Evolutionary conservation across 2,888 invertebrate species (phyloP).

Genomic region (Sphecodes monilicornis): DNA sequence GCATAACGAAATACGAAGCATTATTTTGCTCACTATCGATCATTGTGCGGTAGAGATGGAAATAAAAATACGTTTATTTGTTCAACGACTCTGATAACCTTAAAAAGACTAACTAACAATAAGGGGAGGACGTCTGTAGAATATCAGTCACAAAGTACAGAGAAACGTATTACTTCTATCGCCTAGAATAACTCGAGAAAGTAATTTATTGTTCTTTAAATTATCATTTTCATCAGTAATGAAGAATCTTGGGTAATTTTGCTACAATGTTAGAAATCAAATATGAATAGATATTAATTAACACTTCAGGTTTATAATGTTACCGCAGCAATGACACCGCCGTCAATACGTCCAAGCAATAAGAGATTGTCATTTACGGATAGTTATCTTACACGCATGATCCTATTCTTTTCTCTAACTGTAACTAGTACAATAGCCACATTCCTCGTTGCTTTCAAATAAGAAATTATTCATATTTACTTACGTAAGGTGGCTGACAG

Average conservation of each 20-base stretch:
- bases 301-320: neutral
- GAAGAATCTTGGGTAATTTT: neutral
- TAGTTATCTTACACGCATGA: neutral
- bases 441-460: conserved; percentile 63
- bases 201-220: neutral
- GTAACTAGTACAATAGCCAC: conserved; percentile 25
- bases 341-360: neutral
- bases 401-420: conserved; percentile 32
- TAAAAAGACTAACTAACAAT: neutral
- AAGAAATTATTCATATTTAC: conserved; percentile 72
- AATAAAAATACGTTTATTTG: neutral
- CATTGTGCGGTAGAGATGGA: neutral
- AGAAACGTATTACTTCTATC: neutral
- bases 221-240: neutral
- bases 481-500: conserved; percentile 74
- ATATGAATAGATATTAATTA: too few relatives aligned
- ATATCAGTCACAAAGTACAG: neutral
- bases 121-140: neutral
- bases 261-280: neutral
- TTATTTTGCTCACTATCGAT: neutral
- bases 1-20: too few relatives aligned
- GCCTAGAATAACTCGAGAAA: neutral
- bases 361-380: conserved; percentile 2
- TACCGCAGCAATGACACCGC: neutral
- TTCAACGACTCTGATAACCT: neutral